Percentiles rank a stretch among this genome's conserved stretches.
These are phyloP conservation scores for Apis florea DNA, from an alignment of 1,140 invertebrate species.

Conservation along the genomic window DNA sequence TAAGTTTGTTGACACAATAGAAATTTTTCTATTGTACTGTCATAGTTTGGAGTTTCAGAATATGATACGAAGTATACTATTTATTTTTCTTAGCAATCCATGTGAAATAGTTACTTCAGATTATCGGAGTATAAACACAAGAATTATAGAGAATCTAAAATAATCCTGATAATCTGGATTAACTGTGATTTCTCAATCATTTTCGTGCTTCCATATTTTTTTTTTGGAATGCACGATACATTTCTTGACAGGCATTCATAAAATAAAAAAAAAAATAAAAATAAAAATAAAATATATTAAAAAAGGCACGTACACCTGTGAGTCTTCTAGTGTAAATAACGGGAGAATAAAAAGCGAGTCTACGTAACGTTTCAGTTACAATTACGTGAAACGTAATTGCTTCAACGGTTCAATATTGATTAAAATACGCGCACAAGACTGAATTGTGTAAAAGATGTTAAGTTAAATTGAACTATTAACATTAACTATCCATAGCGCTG, in stretches of 20 bases:
- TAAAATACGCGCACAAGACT: constrained; percentile 48
- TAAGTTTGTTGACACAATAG: constrained; percentile 33
- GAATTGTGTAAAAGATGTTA: constrained; percentile 37
- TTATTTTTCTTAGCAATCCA: constrained; percentile 30
- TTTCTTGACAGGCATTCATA: constrained; percentile 28
- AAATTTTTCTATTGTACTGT: constrained; percentile 27
- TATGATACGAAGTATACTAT: constrained; percentile 23
- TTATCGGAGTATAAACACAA: neutral
- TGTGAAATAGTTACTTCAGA: constrained; percentile 26
- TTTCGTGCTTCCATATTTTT: constrained; percentile 38
- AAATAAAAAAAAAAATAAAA: neutral
- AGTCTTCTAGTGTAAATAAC: constrained; percentile 49
- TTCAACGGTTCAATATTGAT: constrained; percentile 46
- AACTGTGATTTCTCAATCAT: constrained; percentile 7
- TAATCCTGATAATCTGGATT: constrained; percentile 35
- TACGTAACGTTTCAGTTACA: constrained; percentile 39
- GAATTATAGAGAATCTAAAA: neutral
- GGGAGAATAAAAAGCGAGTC: constrained; percentile 5
- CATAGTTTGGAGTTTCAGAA: constrained; percentile 22
- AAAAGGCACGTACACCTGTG: constrained; percentile 43
- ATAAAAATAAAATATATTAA: neutral
- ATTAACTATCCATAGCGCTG: constrained; percentile 22
- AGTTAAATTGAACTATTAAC: constrained; percentile 22
- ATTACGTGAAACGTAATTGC: constrained; percentile 38
- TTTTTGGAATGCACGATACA: constrained; percentile 29